These are phyloP conservation scores for Hyles vespertilio DNA, from an alignment of 1,140 invertebrate species.

Conservation along the genomic window DNA sequence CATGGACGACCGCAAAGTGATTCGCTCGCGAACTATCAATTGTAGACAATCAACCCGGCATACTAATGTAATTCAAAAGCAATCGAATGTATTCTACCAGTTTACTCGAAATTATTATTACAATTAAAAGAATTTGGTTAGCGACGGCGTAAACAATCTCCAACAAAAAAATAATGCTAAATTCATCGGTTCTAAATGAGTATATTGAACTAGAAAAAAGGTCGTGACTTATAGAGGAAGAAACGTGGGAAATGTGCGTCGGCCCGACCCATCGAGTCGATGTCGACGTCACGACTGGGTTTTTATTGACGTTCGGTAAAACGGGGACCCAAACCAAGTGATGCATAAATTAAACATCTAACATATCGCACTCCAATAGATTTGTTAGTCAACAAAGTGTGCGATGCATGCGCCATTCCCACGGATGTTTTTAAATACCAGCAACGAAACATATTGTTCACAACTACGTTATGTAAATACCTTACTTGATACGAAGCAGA, in stretches of 20 bases:
- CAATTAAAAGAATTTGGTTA: no score
- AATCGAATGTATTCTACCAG: no score
- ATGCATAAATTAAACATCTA: slow-evolving; percentile 4
- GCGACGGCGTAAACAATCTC: not conserved
- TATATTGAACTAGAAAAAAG: slow-evolving; percentile 13
- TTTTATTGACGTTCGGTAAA: slow-evolving; percentile 35
- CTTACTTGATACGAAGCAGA: slow-evolving; percentile 12
- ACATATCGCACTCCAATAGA: slow-evolving; percentile 5
- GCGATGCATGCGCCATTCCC: slow-evolving; percentile 5
- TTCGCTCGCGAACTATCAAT: no score
- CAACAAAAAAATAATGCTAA: slow-evolving; percentile 3
- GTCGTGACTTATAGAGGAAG: slow-evolving; percentile 29
- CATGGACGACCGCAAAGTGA: not conserved
- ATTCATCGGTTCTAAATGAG: slow-evolving; percentile 13
- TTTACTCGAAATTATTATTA: no score
- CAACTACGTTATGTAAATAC: slow-evolving; percentile 5
- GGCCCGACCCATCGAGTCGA: slow-evolving; percentile 13
- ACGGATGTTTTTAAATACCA: slow-evolving; percentile 8
- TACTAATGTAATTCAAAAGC: no score
- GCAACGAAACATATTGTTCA: slow-evolving; percentile 4
- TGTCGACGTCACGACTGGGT: slow-evolving; percentile 31
- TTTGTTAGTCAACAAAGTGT: slow-evolving; percentile 3
- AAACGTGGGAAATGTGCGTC: slow-evolving; percentile 41
- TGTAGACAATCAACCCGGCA: no score
- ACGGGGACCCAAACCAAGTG: slow-evolving; percentile 6